These are phyloP conservation scores for Chrysolina americana DNA, from an alignment of 2,888 invertebrate genomes.

Conservation along the genomic window DNA sequence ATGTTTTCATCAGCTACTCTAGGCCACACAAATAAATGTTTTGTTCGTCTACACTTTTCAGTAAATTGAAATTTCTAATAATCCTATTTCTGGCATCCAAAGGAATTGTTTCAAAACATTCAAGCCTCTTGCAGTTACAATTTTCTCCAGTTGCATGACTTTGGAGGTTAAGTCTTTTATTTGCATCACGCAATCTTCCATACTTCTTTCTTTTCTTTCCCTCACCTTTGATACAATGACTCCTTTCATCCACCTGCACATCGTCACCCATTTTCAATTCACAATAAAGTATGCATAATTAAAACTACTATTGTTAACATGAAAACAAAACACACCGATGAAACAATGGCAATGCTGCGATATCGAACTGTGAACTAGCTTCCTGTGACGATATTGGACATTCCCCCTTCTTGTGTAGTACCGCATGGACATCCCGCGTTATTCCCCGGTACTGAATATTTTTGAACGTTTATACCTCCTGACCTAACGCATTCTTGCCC, in stretches of 20 bases:
- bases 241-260: slow-evolving; percentile 19
- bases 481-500: slow-evolving; percentile 10
- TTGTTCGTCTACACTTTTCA: slow-evolving; percentile 28
- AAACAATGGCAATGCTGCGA: slow-evolving; percentile 5
- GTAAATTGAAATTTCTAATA: slow-evolving; percentile 27
- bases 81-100: slow-evolving; percentile 13
- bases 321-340: slow-evolving; percentile 10
- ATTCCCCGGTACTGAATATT: slow-evolving; percentile 6
- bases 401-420: slow-evolving; percentile 16
- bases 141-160: slow-evolving; percentile 23
- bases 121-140: slow-evolving; percentile 18
- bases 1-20: slow-evolving; percentile 20
- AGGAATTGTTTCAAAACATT: slow-evolving; percentile 20
- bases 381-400: slow-evolving; percentile 20
- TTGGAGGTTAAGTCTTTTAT: slow-evolving; percentile 11
- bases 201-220: slow-evolving; percentile 23
- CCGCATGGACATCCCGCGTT: slow-evolving; percentile 17
- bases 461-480: slow-evolving; percentile 13
- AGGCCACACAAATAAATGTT: slow-evolving; percentile 32
- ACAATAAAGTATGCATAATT: slow-evolving; percentile 14
- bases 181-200: slow-evolving; percentile 25
- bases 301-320: slow-evolving; percentile 2
- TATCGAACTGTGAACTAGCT: slow-evolving; percentile 16
- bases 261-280: slow-evolving; percentile 5
- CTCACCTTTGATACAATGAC: slow-evolving; percentile 5